Conservation (phyloP, 2,888 invertebrate genomes). For the Helicoverpa assulta region DNA sequence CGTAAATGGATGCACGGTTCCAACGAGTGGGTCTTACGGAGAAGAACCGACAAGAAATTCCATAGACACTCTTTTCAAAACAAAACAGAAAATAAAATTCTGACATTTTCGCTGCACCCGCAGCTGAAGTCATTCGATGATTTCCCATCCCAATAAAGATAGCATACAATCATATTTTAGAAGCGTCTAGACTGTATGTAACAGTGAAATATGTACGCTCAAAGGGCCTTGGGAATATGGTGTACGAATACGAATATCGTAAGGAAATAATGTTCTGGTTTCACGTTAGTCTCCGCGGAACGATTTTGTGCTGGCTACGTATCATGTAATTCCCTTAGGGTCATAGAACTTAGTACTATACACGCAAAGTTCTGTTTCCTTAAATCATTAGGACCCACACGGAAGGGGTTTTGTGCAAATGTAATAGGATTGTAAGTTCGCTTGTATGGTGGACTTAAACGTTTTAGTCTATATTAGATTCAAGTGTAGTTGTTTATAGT, state of each 20-base stretch:
- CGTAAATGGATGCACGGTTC: too few relatives aligned
- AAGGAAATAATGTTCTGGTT: conserved; percentile 32
- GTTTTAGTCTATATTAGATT: too few relatives aligned
- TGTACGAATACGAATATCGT: conserved; percentile 7
- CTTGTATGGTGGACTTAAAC: too few relatives aligned
- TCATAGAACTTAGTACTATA: conserved; percentile 23
- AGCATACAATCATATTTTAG: neutral
- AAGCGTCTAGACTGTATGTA: conserved; percentile 8
- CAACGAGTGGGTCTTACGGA: too few relatives aligned
- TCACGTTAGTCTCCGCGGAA: conserved; percentile 28
- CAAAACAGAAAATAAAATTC: too few relatives aligned
- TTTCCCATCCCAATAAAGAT: too few relatives aligned
- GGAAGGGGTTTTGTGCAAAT: neutral
- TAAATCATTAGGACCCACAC: conserved; percentile 21
- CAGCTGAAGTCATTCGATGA: too few relatives aligned
- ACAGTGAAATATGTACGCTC: neutral
- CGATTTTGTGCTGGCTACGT: conserved; percentile 29
- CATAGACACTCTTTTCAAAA: too few relatives aligned
- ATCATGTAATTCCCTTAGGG: conserved; percentile 24
- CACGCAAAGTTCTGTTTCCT: conserved; percentile 18
- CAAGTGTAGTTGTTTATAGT: too few relatives aligned
- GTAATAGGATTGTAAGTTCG: neutral
- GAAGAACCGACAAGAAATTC: too few relatives aligned
- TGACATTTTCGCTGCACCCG: too few relatives aligned
- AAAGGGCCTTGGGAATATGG: conserved; percentile 33